Base-by-base conservation (phyloP, 2,113 vertebrate genomes). In the Acanthochromis polyacanthus region DNA sequence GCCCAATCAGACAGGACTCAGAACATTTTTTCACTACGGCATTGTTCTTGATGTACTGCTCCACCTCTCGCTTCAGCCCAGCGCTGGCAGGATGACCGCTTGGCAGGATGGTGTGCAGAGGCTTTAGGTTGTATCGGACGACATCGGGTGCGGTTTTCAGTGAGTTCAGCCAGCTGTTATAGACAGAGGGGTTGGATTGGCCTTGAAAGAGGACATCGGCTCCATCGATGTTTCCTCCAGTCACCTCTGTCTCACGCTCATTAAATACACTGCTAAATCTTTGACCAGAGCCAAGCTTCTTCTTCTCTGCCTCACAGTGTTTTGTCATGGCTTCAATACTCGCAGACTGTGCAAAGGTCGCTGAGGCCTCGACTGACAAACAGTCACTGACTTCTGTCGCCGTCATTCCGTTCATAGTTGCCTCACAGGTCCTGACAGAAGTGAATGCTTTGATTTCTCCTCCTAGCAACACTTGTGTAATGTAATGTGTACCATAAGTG, bases 11-110 rank as follows among this genome's bases (percentile, higher is more conserved):
- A 65, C 93, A 93, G 11, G 23, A 0, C 52, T 82, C 65, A 1
- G 81, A 92, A 72, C 95, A 96, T 73, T 93, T 71, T 25, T 20
- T 88, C 84, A 91, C 76, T 5, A 93, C 81, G 0, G 90, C 93
- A 32, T 87, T 93, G 36, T 78, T 12, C 7, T 7, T 43, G 43
- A 96, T 83, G 17, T 96, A 96, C 12, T 83, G 73, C 50, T 94
- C 93, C n/a, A 96, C 22, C 0, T 94, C 94, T 53, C 25, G 57
- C 72, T 88, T 89, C 25, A 96, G 78, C 25, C 91, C 84, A 0
- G 8, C 59, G 2, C 40, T 56, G 0, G 89, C 93, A 32, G 81
- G 67, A 36, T 90, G 63, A 11, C 2, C 14, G 0, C 0, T 4
- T 7, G 71, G 59, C 5, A 77, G 11, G 51, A 96, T 50, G 15